These are phyloP conservation scores for Villa cingulata DNA, from an alignment of 2,888 invertebrate species.

Conservation along the genomic window DNA sequence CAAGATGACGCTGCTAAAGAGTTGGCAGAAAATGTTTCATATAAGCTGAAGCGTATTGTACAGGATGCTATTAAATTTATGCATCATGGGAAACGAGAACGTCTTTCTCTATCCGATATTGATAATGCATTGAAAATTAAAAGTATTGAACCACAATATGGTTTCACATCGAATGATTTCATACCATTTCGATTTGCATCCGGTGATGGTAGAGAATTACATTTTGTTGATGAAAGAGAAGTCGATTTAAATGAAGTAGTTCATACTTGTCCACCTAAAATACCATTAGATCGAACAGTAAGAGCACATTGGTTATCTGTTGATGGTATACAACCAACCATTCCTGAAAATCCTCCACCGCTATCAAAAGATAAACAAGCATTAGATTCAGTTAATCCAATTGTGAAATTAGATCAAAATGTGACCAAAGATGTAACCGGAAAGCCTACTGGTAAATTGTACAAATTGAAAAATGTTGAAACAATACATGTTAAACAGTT, in stretches of 20 bases:
- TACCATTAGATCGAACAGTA: slow-evolving; percentile 73
- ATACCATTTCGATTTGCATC: slow-evolving; percentile 92
- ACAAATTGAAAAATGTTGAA: slow-evolving; percentile 75
- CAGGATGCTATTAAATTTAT: slow-evolving; percentile 91
- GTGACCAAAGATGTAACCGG: slow-evolving; percentile 63
- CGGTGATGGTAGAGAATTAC: slow-evolving; percentile 89
- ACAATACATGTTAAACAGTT: slow-evolving; percentile 89
- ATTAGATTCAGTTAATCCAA: slow-evolving; percentile 83
- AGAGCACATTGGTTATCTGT: slow-evolving; percentile 95
- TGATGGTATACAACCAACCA: slow-evolving; percentile 92
- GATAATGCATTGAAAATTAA: slow-evolving; percentile 82
- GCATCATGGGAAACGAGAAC: slow-evolving; percentile 78
- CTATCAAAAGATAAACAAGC: slow-evolving; percentile 72
- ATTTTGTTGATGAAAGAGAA: slow-evolving; percentile 93
- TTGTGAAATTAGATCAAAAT: slow-evolving; percentile 58
- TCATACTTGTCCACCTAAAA: slow-evolving; percentile 65
- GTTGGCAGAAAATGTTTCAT: slow-evolving; percentile 84
- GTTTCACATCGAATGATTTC: slow-evolving; percentile 71
- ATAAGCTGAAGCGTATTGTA: slow-evolving; percentile 65
- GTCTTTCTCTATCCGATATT: slow-evolving; percentile 67
- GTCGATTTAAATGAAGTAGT: slow-evolving; percentile 77
- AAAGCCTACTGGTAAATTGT: slow-evolving; percentile 67
- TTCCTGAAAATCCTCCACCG: slow-evolving; percentile 97
- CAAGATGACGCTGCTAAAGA: slow-evolving; percentile 89
- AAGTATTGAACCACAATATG: slow-evolving; percentile 92